These are phyloP conservation scores for Scylla paramamosain DNA, from an alignment of 1,140 invertebrate genomes.

Conservation along the genomic window DNA sequence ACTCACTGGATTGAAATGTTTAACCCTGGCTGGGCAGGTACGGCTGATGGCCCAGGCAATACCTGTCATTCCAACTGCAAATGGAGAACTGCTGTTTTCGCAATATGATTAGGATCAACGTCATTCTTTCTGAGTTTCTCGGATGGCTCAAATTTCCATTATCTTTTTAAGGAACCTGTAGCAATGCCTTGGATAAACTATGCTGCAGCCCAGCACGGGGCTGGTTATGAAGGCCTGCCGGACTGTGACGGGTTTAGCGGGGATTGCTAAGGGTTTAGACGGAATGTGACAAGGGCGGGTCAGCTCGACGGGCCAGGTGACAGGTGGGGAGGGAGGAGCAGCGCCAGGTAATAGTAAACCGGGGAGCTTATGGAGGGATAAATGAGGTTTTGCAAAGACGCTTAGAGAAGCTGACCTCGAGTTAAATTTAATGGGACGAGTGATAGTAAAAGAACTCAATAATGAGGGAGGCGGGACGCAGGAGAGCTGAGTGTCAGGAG, in stretches of 20 bases:
- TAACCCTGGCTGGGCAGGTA: conserved; percentile 65
- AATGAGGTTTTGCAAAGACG: not conserved
- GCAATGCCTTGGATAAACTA: not conserved
- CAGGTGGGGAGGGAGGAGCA: not conserved
- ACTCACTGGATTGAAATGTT: conserved; percentile 67
- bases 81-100: conserved; percentile 68
- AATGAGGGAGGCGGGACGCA: not conserved
- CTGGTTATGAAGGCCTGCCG: conserved; percentile 44
- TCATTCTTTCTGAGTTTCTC: conserved; percentile 61
- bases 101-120: conserved; percentile 71
- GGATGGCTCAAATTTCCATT: conserved; percentile 60
- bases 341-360: conserved; percentile 23
- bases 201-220: not conserved
- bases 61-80: conserved; percentile 70
- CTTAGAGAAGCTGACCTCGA: not conserved
- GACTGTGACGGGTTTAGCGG: conserved; percentile 29
- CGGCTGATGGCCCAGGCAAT: conserved; percentile 68
- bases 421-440: not conserved
- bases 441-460: not conserved
- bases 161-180: conserved; percentile 49
- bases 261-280: conserved; percentile 45
- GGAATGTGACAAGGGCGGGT: conserved; percentile 47
- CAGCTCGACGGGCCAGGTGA: conserved; percentile 1
- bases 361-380: not conserved
- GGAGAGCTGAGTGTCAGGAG: not conserved